These are phyloP conservation scores for Blastomussa wellsi DNA, from an alignment of 92 coral and sea anemone genomes.

Conservation along the genomic window DNA sequence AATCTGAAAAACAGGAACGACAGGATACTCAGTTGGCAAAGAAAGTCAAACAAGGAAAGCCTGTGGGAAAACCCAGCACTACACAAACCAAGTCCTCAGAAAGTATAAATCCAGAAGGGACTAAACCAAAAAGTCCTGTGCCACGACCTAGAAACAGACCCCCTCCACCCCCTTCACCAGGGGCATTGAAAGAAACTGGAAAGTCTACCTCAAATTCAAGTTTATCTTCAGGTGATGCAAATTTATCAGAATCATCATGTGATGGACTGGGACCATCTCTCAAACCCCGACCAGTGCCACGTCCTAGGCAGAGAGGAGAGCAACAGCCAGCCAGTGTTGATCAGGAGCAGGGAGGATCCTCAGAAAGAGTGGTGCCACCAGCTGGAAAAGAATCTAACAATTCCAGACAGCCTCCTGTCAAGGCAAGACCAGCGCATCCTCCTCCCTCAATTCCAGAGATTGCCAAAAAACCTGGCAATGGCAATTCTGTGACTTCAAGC, in stretches of 20 bases:
- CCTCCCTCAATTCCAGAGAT: conserved; percentile 43
- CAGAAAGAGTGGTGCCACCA: conserved; percentile 12
- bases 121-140: conserved; percentile 63
- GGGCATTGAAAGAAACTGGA: conserved; percentile 34
- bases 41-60: conserved; percentile 23
- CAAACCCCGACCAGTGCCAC: conserved; percentile 70
- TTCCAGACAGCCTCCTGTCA: conserved; percentile 26
- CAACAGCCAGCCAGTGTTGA: conserved; percentile 37
- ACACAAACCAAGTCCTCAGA: conserved; percentile 33
- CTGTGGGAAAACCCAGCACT: conserved; percentile 6
- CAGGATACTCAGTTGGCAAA: neutral
- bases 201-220: conserved; percentile 35
- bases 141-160: conserved; percentile 89
- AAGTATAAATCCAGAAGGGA: conserved; percentile 1
- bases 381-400: conserved; percentile 13
- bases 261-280: conserved; percentile 54
- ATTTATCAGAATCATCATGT: conserved; percentile 42
- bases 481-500: conserved; percentile 28
- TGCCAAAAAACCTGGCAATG: conserved; percentile 35
- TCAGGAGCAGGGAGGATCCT: conserved; percentile 17
- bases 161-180: conserved; percentile 81
- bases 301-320: conserved; percentile 40
- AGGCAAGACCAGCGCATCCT: conserved; percentile 35
- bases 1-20: conserved; percentile 8
- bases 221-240: conserved; percentile 38